Evolutionary conservation across 2,888 invertebrate species (phyloP).

Genomic region (Eupsilia transversa): DNA sequence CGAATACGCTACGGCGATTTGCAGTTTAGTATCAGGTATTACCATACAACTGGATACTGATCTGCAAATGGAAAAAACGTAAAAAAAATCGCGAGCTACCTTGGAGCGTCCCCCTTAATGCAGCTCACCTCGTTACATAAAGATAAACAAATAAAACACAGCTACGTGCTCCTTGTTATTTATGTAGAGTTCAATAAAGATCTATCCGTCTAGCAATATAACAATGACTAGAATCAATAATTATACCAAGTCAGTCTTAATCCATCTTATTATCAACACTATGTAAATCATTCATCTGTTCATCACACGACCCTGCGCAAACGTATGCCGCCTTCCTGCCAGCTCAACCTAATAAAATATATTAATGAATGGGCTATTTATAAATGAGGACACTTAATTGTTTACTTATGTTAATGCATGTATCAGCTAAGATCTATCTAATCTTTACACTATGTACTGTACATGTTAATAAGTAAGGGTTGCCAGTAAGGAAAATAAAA

Average conservation of each 20-base stretch:
- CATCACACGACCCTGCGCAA: constrained; percentile 39
- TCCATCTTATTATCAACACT: constrained; percentile 46
- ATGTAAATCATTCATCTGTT: constrained; percentile 24
- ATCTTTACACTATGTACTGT: constrained; percentile 45
- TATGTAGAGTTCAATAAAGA: constrained; percentile 34
- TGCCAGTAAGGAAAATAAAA: constrained; percentile 19
- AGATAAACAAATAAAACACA: constrained; percentile 41
- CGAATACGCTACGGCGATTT: neutral
- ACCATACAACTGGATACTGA: neutral
- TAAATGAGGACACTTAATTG: constrained; percentile 59
- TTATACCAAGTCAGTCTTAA: constrained; percentile 13
- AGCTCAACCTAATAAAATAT: constrained; percentile 56
- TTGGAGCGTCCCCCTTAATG: neutral
- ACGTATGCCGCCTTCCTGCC: constrained; percentile 50
- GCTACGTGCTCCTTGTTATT: constrained; percentile 24
- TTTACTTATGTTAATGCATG: constrained; percentile 64
- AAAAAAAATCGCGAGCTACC: neutral
- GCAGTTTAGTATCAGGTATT: neutral
- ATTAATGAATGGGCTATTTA: constrained; percentile 60
- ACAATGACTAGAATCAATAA: constrained; percentile 34
- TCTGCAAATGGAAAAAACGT: neutral
- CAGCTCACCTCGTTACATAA: constrained; percentile 11
- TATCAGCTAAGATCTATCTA: constrained; percentile 61
- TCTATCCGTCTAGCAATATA: constrained; percentile 19
- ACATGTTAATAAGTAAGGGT: constrained; percentile 52